A percentile compares a stretch with the other conserved stretches of the same genome.
Conservation (phyloP, 2,888 invertebrate genomes). For the Cephalotes varians region DNA sequence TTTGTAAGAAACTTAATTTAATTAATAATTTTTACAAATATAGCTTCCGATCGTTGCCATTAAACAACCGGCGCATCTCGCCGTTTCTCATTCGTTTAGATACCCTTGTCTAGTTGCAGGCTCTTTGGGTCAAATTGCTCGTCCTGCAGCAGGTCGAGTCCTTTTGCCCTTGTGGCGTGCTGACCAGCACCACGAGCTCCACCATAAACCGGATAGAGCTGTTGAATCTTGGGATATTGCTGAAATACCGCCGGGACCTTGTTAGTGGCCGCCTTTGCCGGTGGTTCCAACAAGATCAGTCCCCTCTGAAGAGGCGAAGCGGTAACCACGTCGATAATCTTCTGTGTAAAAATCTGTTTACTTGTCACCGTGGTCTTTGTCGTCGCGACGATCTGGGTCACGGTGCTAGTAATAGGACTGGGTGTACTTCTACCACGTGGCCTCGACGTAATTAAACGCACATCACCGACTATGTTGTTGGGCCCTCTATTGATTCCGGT, state of each 20-base stretch:
- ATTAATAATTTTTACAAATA: neutral
- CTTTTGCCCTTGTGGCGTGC: slow-evolving; percentile 80
- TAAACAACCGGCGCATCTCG: slow-evolving; percentile 22
- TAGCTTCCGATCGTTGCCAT: slow-evolving; percentile 35
- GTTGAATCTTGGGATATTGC: slow-evolving; percentile 91
- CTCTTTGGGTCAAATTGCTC: slow-evolving; percentile 83
- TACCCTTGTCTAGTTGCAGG: slow-evolving; percentile 77
- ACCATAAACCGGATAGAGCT: slow-evolving; percentile 89
- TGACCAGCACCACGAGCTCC: slow-evolving; percentile 81
- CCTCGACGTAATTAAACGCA: slow-evolving; percentile 74
- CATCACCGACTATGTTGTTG: slow-evolving; percentile 71
- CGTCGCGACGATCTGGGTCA: slow-evolving; percentile 57
- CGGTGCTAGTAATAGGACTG: slow-evolving; percentile 72
- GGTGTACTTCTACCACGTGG: slow-evolving; percentile 79
- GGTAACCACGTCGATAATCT: slow-evolving; percentile 78
- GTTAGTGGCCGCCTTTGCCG: slow-evolving; percentile 82
- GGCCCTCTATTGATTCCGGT: slow-evolving; percentile 80
- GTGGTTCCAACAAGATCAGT: slow-evolving; percentile 83
- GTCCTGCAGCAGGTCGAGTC: slow-evolving; percentile 83
- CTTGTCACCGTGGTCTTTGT: slow-evolving; percentile 44
- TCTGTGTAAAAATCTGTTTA: slow-evolving; percentile 59
- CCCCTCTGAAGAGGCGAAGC: slow-evolving; percentile 82
- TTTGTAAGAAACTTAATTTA: neutral
- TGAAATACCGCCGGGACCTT: slow-evolving; percentile 91
- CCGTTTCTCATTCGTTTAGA: neutral